A percentile compares a stretch with the other conserved stretches of the same genome.
These are phyloP conservation scores for Elymnias hypermnestra DNA, from an alignment of 1,140 invertebrate species.

Conservation along the genomic window DNA sequence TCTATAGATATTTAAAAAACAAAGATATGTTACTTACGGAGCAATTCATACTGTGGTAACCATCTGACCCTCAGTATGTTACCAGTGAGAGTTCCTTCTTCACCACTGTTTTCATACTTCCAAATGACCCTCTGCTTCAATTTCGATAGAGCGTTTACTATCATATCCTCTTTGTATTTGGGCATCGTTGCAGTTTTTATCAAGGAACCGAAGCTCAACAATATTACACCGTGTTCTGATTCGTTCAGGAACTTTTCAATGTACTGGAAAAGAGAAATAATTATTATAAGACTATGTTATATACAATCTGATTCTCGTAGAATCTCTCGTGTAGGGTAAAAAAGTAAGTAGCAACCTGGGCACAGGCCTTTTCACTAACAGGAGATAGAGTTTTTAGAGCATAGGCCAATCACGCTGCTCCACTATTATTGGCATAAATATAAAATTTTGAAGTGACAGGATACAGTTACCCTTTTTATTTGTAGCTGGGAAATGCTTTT, in stretches of 20 bases:
- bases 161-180: conserved; percentile 56
- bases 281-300: too few species aligned
- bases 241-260: conserved; percentile 80
- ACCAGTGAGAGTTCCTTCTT: conserved; percentile 48
- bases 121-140: conserved; percentile 79
- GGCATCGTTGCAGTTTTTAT: conserved; percentile 72
- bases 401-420: too few species aligned
- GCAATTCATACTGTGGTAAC: conserved; percentile 79
- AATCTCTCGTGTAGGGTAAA: too few species aligned
- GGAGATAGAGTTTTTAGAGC: too few species aligned
- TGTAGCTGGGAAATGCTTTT: too few species aligned
- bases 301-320: too few species aligned
- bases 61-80: conserved; percentile 76
- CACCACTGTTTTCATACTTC: conserved; percentile 79
- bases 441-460: too few species aligned
- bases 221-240: conserved; percentile 79
- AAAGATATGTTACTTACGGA: conserved; percentile 67
- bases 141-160: conserved; percentile 73
- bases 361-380: too few species aligned
- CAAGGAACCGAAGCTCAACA: conserved; percentile 82
- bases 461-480: too few species aligned
- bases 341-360: too few species aligned
- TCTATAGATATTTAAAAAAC: too few species aligned
- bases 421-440: too few species aligned
- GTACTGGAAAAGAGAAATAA: conserved; percentile 75